Conservation (phyloP, 2,797 vertebrate genomes). For the Megalops cyprinoides region DNA sequence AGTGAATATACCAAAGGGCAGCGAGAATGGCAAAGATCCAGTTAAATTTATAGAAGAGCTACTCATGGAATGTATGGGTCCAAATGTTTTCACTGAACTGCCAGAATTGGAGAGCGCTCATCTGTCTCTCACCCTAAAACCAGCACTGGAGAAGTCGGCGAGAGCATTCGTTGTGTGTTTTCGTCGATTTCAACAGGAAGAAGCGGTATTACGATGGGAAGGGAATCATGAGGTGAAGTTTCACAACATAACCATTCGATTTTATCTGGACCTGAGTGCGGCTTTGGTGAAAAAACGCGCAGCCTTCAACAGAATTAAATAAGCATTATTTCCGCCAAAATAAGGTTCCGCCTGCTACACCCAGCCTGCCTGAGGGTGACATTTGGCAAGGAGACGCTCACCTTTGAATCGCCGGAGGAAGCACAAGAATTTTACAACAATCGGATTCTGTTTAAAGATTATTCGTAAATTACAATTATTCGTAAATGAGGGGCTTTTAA, state of each 20-base stretch:
- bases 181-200: slow-evolving; percentile 6
- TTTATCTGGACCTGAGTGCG: too few species aligned
- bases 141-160: not conserved
- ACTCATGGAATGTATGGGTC: not conserved
- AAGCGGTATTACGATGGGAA: not conserved
- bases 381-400: not conserved
- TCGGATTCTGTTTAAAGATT: too few species aligned
- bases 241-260: not conserved
- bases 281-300: too few species aligned
- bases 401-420: not conserved
- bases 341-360: slow-evolving; percentile 21
- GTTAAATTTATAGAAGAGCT: slow-evolving; percentile 6
- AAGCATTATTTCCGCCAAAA: not conserved
- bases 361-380: slow-evolving; percentile 9
- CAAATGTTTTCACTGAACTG: slow-evolving; percentile 3
- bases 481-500: too few species aligned
- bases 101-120: slow-evolving; percentile 19
- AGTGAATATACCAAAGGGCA: slow-evolving; percentile 3
- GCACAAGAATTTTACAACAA: slow-evolving; percentile 18
- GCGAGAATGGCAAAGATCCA: slow-evolving; percentile 22
- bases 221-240: not conserved
- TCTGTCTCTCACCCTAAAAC: not conserved
- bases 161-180: slow-evolving; percentile 24
- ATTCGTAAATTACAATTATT: too few species aligned
- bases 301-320: slow-evolving; percentile 18